A percentile compares a stretch with the other conserved stretches of the same genome.
Conservation (phyloP, 1,140 invertebrate genomes). For the Parapsyche elsis region DNA sequence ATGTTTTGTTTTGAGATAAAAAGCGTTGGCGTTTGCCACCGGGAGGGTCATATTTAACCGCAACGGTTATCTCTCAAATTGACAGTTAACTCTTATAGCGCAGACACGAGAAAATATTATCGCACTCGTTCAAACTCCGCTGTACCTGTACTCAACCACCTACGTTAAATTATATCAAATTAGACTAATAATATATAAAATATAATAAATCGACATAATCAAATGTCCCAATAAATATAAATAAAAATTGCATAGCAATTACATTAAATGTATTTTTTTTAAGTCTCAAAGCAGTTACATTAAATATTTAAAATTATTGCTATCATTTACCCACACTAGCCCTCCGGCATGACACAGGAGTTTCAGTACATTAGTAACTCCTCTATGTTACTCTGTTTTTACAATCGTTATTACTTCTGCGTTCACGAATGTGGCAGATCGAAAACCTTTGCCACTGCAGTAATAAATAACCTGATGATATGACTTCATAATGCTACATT, state of each 20-base stretch:
- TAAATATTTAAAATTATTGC: not conserved
- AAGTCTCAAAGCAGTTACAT: no score
- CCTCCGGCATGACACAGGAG: not conserved
- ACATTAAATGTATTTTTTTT: no score
- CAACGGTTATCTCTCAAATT: constrained; percentile 4
- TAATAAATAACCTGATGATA: no score
- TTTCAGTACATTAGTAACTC: not conserved
- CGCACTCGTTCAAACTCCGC: constrained; percentile 2
- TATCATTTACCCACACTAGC: not conserved
- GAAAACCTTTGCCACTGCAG: constrained; percentile 14
- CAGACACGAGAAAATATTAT: constrained; percentile 9
- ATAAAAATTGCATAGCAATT: no score
- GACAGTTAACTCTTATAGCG: constrained; percentile 16
- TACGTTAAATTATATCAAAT: no score
- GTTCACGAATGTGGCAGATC: not conserved
- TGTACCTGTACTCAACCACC: no score
- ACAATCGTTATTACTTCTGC: not conserved
- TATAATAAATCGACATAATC: no score
- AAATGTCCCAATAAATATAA: no score
- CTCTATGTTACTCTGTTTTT: not conserved
- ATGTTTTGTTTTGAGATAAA: constrained; percentile 2
- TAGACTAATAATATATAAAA: no score
- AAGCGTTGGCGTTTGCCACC: not conserved
- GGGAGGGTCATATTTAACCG: constrained; percentile 7
- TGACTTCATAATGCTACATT: no score